Base-by-base conservation (phyloP, 1,140 invertebrate species). In the Batillaria attramentaria region DNA sequence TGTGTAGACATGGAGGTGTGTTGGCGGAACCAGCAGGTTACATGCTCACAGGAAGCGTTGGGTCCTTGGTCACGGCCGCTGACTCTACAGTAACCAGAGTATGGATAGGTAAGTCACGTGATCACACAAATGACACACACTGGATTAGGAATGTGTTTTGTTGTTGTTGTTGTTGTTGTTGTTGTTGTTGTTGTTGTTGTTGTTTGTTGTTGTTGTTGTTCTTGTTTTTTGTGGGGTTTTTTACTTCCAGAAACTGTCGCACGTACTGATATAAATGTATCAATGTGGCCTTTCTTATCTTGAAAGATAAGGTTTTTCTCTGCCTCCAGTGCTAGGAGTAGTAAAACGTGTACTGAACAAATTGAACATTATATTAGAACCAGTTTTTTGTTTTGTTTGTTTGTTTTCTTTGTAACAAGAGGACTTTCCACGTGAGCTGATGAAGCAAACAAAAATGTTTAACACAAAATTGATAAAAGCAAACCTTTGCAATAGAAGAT, bases 1-100 rank as follows among this genome's bases (percentile, higher is more conserved):
- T 39, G 50, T 77, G 20, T 31, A 77, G 76, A 54, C 69, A 35
- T 69, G 76, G 76, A 33, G 76, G 76, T 20, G 28, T n/a, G 42
- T 37, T 77, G 33, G 76, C 42, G 1, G 76, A 77, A 37, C 76
- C 76, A 0, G n/a, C 46, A 16, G 76, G 76, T 6, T 43, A 43
- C 31, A 66, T 69, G 20, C 42, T 68, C 35, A 77, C 62, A 18
- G 62, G 50, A 20, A 42, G 46, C 31, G 28, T 77, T 31, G 62
- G 76, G 3, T 28, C 39, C 62, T 43, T 77, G 0, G 33, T 65
- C 16, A 50, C 31, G 16, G 66, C 33, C 20, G 37, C 41, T 24
- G 42, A 65, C 18, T 31, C 62, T 16, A 18, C 65, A 20, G 24
- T 37, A 35, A 74, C 50, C 50, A 43, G 50, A 20, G 2, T 74